Evolutionary conservation across 2,113 vertebrate species (phyloP).

Genomic region (Misgurnus anguillicaudatus): DNA sequence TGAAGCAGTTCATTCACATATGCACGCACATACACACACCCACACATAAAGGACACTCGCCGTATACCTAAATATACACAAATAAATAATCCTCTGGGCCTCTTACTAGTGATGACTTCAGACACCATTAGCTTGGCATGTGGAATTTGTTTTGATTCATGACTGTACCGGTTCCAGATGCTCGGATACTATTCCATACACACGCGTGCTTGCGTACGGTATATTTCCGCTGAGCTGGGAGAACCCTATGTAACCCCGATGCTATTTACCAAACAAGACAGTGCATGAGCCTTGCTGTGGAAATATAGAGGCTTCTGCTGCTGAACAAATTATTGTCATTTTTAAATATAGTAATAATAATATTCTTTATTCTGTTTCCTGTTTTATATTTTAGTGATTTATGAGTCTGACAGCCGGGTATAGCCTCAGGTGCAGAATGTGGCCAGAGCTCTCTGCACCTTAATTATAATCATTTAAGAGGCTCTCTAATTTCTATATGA

Average conservation of each 20-base stretch:
- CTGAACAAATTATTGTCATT: conserved; percentile 32
- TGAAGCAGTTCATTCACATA: conserved; percentile 35
- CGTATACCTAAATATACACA: conserved; percentile 31
- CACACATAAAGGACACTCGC: conserved; percentile 22
- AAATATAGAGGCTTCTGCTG: conserved; percentile 45
- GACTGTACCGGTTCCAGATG: conserved; percentile 53
- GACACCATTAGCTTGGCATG: conserved; percentile 42
- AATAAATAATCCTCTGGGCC: conserved; percentile 30
- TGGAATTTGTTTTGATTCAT: conserved; percentile 41
- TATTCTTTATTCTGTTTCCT: conserved; percentile 24
- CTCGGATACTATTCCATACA: conserved; percentile 49
- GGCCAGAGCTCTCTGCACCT: conserved; percentile 60
- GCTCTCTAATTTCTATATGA: conserved; percentile 63
- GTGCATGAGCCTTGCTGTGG: conserved; percentile 10
- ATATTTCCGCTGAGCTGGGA: conserved; percentile 47
- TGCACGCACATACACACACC: conserved; percentile 15
- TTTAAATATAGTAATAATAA: conserved; percentile 49
- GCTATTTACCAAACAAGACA: conserved; percentile 64
- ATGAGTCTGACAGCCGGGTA: conserved; percentile 49
- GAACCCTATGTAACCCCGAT: conserved; percentile 48
- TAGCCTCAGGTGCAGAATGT: conserved; percentile 62
- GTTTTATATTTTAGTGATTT: conserved; percentile 54
- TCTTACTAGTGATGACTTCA: conserved; percentile 36
- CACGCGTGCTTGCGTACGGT: conserved; percentile 45
- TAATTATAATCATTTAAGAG: conserved; percentile 66